Evolutionary conservation across 2,888 invertebrate genomes (phyloP).

Genomic region (Strigamia transsilvanica): DNA sequence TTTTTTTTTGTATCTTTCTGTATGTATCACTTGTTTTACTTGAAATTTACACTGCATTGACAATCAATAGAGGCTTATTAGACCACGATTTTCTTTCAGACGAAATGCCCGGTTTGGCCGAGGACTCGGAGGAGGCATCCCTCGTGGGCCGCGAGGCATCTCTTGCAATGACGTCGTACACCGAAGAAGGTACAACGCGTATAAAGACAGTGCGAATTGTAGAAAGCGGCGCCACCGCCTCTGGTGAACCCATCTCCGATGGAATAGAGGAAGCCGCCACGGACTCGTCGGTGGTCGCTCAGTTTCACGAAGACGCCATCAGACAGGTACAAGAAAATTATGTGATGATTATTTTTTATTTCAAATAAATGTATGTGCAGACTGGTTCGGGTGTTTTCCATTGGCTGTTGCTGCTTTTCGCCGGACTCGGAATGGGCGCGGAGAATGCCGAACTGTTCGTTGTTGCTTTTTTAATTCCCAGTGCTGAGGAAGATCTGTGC

Average conservation of each 20-base stretch:
- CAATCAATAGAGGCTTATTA: neutral
- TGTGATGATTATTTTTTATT: neutral
- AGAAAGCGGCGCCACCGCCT: slow-evolving; percentile 60
- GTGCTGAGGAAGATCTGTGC: slow-evolving; percentile 80
- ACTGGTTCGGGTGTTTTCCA: slow-evolving; percentile 78
- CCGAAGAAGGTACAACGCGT: slow-evolving; percentile 57
- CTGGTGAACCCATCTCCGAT: slow-evolving; percentile 66
- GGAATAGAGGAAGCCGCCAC: slow-evolving; percentile 66
- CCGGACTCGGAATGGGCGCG: slow-evolving; percentile 74
- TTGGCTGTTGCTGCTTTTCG: slow-evolving; percentile 71
- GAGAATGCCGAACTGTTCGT: slow-evolving; percentile 75
- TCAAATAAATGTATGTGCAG: slow-evolving; percentile 62
- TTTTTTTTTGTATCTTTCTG: neutral
- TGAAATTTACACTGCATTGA: neutral
- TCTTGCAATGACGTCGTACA: slow-evolving; percentile 57
- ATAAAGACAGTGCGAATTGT: slow-evolving; percentile 50
- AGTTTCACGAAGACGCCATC: slow-evolving; percentile 80
- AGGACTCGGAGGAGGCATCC: slow-evolving; percentile 59
- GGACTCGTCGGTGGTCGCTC: slow-evolving; percentile 72
- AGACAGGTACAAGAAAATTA: slow-evolving; percentile 68
- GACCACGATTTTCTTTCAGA: slow-evolving; percentile 32
- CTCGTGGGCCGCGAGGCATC: slow-evolving; percentile 58
- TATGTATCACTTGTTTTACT: neutral
- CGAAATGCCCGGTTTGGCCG: slow-evolving; percentile 56
- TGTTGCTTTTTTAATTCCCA: slow-evolving; percentile 76